Evolutionary conservation across 1,140 invertebrate genomes (phyloP).

Genomic region (Spodoptera litura): DNA sequence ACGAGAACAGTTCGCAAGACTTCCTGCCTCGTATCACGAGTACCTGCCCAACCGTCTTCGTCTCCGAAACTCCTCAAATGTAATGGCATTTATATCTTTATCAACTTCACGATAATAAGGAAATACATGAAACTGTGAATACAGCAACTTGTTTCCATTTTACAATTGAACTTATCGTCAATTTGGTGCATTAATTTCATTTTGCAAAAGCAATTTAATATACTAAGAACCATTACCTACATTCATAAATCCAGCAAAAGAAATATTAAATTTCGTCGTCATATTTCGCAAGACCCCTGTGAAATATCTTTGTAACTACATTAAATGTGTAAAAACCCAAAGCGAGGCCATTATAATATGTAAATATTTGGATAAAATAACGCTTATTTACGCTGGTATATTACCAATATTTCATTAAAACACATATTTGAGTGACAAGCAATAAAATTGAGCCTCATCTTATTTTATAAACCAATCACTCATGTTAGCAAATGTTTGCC

Average conservation of each 20-base stretch:
- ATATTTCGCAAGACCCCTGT: not conserved
- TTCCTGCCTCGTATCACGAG: conserved; percentile 3
- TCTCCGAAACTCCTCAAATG: not conserved
- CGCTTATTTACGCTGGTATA: conserved; percentile 17
- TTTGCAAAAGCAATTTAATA: not conserved
- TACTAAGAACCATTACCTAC: conserved; percentile 11
- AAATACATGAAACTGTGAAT: conserved; percentile 7
- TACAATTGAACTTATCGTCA: not conserved
- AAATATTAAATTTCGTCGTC: not conserved
- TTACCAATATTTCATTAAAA: conserved; percentile 22
- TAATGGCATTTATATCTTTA: conserved; percentile 13
- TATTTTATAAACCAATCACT: conserved; percentile 16
- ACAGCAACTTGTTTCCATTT: not conserved
- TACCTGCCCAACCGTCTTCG: conserved; percentile 7
- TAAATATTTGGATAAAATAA: conserved; percentile 36
- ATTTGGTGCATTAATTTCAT: not conserved
- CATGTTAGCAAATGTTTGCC: conserved; percentile 17
- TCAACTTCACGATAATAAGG: not conserved
- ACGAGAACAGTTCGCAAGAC: conserved; percentile 47
- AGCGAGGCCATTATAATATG: conserved; percentile 8
- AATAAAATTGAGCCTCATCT: conserved; percentile 6
- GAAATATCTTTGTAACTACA: conserved; percentile 9
- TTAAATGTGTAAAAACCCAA: conserved; percentile 8
- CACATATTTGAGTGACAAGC: conserved; percentile 22
- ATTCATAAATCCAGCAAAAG: conserved; percentile 3